Evolutionary conservation across 2,797 vertebrate genomes (phyloP), one percentile per base, ranked within the genome.

Genomic region (Darevskia mixta): DNA sequence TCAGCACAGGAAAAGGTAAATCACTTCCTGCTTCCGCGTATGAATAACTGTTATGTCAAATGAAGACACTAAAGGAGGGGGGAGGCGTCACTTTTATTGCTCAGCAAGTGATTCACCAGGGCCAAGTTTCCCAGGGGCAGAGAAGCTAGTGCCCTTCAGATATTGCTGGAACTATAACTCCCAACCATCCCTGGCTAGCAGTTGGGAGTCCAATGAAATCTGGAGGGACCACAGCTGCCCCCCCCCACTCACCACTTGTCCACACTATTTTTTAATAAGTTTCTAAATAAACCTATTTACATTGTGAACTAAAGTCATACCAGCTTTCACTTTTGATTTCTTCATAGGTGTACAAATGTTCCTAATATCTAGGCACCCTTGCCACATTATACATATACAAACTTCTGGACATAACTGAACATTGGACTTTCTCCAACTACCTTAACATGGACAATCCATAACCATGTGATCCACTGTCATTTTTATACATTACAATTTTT

Each of bases 1-100:
- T 90, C 71, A 93, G 66, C 0, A 8, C 0, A 95, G 86, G 86
- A 92, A 1, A 7, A 69, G 78, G 91, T 20, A 87, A 71, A 91
- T 92, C 80, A 85, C 85, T 88, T 23, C 78, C 4, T 15, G 55
- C 38, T 41, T 85, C 82, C 20, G 15, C 77, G n/a, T 20, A 64
- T 71, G 82, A 77, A 86, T 25, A 35, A 86, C 64, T 77, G 66
- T 43, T 41, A 49, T 7, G 23, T 55, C 17, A 79, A 86, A 84
- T 5, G 17, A 79, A 49, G 3, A 18, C 9, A 41, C 20, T n/a
- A 43, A 82, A 1, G 6, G 15, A 35, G n/a, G 6, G 27, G 49
- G 49, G 49, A 4, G 49, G 13, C 49, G 15, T 55, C 49, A 55
- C 49, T 55, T 55, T 55, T 15, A 55, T 55, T 82, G 82, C 55